Percentiles rank a stretch among this genome's conserved stretches.
Evolutionary conservation across 2,113 vertebrate species (phyloP).

Genomic region (Lutjanus erythropterus): DNA sequence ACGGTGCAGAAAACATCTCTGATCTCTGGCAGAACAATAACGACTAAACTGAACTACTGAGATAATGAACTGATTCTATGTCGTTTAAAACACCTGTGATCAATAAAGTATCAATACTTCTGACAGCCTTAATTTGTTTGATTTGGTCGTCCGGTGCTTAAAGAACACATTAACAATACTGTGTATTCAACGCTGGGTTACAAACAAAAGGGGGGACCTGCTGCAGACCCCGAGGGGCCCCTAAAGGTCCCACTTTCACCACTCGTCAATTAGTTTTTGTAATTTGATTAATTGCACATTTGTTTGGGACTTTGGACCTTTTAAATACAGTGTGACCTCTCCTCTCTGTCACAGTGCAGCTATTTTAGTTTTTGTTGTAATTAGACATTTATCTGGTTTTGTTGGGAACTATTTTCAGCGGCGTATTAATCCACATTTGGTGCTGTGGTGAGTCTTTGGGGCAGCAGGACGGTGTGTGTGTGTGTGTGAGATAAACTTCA

Average conservation of each 20-base stretch:
- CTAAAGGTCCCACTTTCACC: not conserved
- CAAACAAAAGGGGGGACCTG: not conserved
- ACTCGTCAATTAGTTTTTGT: not conserved
- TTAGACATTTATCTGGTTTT: no score
- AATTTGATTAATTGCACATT: conserved; percentile 25
- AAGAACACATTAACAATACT: no score
- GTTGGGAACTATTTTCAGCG: conserved; percentile 30
- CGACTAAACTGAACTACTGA: no score
- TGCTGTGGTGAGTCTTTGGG: not conserved
- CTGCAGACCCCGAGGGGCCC: not conserved
- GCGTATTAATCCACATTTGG: conserved; percentile 12
- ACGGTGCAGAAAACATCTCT: no score
- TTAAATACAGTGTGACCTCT: not conserved
- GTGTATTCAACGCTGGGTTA: no score
- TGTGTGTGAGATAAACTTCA: not conserved
- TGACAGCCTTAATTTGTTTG: no score
- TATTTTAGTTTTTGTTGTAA: no score
- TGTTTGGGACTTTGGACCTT: not conserved
- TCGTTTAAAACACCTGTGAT: no score
- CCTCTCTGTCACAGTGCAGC: not conserved
- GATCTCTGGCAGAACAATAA: no score
- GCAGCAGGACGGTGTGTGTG: not conserved
- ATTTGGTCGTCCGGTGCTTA: no score
- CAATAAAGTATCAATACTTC: no score
- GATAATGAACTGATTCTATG: no score